A percentile compares a stretch with the other conserved stretches of the same genome.
Conservation (phyloP, 2,888 invertebrate species). For the Hedychridium roseum region DNA sequence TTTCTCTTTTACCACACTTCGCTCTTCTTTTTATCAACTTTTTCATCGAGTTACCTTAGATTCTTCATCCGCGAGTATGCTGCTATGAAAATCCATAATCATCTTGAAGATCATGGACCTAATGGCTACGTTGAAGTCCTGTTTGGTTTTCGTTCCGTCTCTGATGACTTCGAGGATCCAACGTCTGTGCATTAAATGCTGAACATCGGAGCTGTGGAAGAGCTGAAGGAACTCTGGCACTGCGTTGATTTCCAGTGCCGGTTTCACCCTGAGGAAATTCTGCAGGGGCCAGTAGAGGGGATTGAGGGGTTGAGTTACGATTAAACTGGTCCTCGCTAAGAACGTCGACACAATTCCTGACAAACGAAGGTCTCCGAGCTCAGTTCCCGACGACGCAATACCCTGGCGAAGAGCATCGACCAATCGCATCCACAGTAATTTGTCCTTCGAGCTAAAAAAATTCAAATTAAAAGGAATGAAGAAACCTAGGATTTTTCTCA, state of each 20-base stretch:
- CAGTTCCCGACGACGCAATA: constrained; percentile 51
- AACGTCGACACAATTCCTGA: constrained; percentile 74
- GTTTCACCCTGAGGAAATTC: constrained; percentile 80
- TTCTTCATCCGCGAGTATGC: constrained; percentile 70
- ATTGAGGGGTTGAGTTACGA: constrained; percentile 78
- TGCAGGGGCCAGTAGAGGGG: constrained; percentile 82
- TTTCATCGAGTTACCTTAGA: constrained; percentile 69
- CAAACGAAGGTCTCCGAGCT: constrained; percentile 55
- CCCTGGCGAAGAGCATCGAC: constrained; percentile 75
- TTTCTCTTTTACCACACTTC: constrained; percentile 7
- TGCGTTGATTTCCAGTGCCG: constrained; percentile 76
- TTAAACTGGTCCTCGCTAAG: constrained; percentile 74
- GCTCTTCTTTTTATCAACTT: too few species aligned
- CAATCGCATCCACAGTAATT: constrained; percentile 73
- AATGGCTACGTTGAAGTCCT: constrained; percentile 78
- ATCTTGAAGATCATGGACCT: constrained; percentile 81
- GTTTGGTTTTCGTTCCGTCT: constrained; percentile 78
- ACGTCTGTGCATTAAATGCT: constrained; percentile 72
- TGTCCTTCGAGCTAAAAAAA: constrained; percentile 69
- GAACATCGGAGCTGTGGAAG: constrained; percentile 80
- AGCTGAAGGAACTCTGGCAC: constrained; percentile 91
- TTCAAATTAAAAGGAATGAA: too few species aligned
- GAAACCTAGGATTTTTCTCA: not conserved
- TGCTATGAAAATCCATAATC: constrained; percentile 75
- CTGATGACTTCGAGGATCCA: constrained; percentile 82